Conservation (phyloP, 2,797 vertebrate genomes). For the Rhadinocentrus ornatus region DNA sequence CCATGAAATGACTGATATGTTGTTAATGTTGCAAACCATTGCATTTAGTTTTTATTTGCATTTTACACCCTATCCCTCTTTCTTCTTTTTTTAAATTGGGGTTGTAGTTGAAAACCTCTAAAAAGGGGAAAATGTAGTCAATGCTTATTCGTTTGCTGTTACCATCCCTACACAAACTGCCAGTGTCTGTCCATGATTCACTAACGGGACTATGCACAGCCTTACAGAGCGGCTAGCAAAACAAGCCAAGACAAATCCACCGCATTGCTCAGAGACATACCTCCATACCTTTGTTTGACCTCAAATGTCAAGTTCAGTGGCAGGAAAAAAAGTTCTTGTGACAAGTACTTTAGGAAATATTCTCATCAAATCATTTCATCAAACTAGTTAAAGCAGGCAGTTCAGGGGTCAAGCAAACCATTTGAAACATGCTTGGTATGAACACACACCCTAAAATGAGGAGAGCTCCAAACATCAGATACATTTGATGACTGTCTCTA, state of each 20-base stretch:
- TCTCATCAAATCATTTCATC: not conserved
- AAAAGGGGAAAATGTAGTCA: too few relatives aligned
- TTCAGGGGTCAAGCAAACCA: conserved; percentile 18
- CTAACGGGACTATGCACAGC: not conserved
- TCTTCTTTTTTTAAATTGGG: too few relatives aligned
- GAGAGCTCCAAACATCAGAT: conserved; percentile 14
- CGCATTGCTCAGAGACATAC: not conserved
- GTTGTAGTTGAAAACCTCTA: too few relatives aligned
- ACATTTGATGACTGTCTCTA: conserved; percentile 4
- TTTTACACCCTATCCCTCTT: too few relatives aligned
- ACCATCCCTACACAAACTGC: too few relatives aligned
- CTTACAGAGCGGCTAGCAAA: not conserved
- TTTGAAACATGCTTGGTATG: not conserved
- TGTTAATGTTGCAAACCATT: not conserved
- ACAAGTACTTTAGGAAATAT: not conserved
- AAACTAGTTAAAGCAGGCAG: not conserved
- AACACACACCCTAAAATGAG: conserved; percentile 18
- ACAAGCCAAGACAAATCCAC: not conserved
- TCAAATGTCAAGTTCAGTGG: conserved; percentile 1
- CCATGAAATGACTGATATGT: not conserved
- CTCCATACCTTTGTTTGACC: not conserved
- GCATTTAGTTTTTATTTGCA: too few relatives aligned
- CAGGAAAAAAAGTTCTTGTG: not conserved
- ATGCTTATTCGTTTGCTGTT: too few relatives aligned
- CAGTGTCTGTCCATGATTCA: too few relatives aligned